Evolutionary conservation across 1,140 invertebrate species (phyloP).

Genomic region (Lithobius niger): DNA sequence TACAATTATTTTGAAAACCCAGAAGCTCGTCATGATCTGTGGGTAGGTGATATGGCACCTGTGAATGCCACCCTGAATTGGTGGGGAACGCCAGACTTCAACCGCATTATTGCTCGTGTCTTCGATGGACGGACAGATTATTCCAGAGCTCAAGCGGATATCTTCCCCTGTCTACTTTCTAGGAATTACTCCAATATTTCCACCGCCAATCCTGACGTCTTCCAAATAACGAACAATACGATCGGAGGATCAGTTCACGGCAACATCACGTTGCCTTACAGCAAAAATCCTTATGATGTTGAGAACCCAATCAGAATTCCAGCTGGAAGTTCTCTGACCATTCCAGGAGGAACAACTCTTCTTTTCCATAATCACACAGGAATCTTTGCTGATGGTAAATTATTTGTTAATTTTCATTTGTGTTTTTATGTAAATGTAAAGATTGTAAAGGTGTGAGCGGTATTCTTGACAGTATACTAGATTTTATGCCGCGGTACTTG

Average conservation of each 20-base stretch:
- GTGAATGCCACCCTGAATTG: slow-evolving; percentile 1
- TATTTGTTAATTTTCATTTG: no score
- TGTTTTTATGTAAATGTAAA: no score
- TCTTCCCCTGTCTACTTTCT: background rate
- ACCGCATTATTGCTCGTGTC: background rate
- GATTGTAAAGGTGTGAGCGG: no score
- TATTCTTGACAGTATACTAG: no score
- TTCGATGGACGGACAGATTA: background rate
- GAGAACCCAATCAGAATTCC: background rate
- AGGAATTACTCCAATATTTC: background rate
- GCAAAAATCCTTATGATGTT: background rate
- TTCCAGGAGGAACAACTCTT: background rate
- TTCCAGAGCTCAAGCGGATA: background rate
- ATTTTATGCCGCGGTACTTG: no score
- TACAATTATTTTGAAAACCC: background rate
- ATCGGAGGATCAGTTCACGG: background rate
- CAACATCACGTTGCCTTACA: background rate
- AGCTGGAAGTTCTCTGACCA: background rate
- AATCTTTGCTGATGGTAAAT: background rate
- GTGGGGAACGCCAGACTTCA: background rate
- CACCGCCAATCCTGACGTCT: background rate
- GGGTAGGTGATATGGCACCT: background rate
- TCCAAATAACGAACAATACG: background rate
- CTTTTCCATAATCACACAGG: background rate
- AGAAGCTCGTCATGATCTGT: background rate